Conservation (phyloP, 2,113 vertebrate species). For the Strix uralensis region DNA sequence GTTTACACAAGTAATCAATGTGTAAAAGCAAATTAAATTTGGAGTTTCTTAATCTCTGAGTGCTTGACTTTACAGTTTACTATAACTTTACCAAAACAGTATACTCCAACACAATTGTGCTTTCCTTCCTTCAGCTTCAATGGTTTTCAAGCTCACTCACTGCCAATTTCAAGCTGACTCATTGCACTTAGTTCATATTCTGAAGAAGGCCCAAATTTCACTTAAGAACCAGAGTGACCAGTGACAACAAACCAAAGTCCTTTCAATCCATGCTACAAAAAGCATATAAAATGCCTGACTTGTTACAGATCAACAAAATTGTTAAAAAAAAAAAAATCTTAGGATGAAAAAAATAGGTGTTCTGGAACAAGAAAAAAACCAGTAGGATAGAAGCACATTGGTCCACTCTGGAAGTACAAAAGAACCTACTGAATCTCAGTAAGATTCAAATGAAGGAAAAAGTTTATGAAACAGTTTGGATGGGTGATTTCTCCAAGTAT, state of each 20-base stretch:
- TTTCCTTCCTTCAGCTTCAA: neutral
- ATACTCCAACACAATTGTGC: neutral
- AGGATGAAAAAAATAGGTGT: neutral
- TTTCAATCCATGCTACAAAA: neutral
- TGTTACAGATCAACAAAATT: neutral
- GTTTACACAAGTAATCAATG: neutral
- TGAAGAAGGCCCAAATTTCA: neutral
- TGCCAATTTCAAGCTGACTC: neutral
- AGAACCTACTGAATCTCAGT: neutral
- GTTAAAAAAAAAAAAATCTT: neutral
- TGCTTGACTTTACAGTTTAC: neutral
- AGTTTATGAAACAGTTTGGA: neutral
- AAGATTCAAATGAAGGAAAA: neutral
- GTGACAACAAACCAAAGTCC: neutral
- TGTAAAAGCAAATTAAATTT: neutral
- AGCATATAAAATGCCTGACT: neutral
- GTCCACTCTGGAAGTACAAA: neutral
- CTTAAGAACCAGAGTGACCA: neutral
- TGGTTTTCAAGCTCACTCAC: neutral
- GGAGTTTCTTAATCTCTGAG: neutral
- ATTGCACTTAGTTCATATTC: neutral
- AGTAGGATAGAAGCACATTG: fast-evolving
- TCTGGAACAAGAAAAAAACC: neutral
- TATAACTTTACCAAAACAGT: neutral
- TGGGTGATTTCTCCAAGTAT: neutral